phyloP scores from a whole-genome alignment of 2,113 vertebrate genomes.

The Thryonomys swinderianus region DNA sequence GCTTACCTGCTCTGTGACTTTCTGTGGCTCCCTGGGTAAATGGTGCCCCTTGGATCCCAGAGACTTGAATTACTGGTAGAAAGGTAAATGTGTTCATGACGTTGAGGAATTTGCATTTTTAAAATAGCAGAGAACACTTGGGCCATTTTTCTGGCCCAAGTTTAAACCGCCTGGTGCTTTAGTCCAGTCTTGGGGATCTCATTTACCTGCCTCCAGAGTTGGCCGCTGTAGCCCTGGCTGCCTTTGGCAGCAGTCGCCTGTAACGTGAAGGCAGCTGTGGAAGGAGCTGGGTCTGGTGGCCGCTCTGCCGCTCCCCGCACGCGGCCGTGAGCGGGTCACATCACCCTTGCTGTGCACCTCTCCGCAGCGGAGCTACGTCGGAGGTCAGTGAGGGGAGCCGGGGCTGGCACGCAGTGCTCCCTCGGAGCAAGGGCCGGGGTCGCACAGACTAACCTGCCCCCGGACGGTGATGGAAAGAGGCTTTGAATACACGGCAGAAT shows the following conservation, averaged over 20 bases:
- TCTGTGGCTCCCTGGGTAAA: neutral
- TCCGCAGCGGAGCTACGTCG: neutral
- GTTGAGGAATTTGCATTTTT: neutral
- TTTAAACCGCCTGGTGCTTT: neutral
- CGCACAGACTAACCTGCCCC: neutral
- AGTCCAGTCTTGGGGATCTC: neutral
- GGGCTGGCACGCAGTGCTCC: neutral
- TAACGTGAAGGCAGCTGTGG: neutral
- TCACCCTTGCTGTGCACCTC: neutral
- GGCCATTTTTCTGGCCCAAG: neutral
- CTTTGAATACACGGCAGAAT: neutral
- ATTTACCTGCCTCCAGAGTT: neutral
- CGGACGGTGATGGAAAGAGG: neutral
- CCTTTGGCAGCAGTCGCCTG: neutral
- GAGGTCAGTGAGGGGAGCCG: neutral
- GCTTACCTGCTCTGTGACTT: neutral
- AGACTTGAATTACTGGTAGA: conserved; percentile 34
- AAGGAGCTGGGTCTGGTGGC: neutral
- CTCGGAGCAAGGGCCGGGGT: conserved; percentile 15
- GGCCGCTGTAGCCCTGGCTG: neutral
- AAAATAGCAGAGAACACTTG: neutral
- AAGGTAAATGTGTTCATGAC: neutral
- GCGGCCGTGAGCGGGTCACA: neutral
- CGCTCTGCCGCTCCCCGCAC: neutral
- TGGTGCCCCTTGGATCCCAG: neutral